Evolutionary conservation across 64 coral and sea anemone genomes (phyloP), one percentile per base, ranked within the genome.

Genomic region (Trachythela sp.): DNA sequence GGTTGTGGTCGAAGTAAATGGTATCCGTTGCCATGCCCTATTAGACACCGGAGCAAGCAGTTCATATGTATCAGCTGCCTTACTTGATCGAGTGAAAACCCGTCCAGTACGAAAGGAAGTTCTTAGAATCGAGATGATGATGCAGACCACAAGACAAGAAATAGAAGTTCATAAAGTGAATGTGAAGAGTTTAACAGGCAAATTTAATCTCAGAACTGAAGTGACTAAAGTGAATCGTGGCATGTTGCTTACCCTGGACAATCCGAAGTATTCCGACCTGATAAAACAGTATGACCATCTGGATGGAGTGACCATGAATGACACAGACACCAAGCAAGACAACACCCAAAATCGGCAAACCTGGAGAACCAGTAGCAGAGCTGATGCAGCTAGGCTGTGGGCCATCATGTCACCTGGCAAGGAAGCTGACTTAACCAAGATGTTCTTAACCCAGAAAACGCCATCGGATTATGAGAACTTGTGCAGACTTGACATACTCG

Each of bases 351-450:
- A 3, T 59, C 14, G 54, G 54, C 7, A 22, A 59, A 59, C 54
- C 14, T 22, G 54, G 18, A 59, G 54, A 59, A 59, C 54, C 24
- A 2, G 18, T 59, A 10, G 54, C 54, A 59, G 54, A n/a, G 54
- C 71, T 77, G 29, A 77, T 17, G 11, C 13, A 41, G 15, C 36
- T 92, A 14, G 91, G 52, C n/a, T n/a, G 29, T 92, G 91, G 91
- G 48, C n/a, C 4, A 89, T 92, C 29, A 92, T 93, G 84, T 89
- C 40, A 33, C 77, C 87, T 14, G 83, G 87, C 42, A 85, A 75
- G 35, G 58, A 89, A 51, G 8, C 84, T 27, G 60, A 85, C 45
- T 0, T 92, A 0, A 50, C 43, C 0, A 89, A 83, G 6, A 18
- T 52, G 27, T 48, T 70, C 24, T 32, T 86, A 0, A 39, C 36